Conservation (phyloP, 2,797 vertebrate species). For the Meriones psammophilus region DNA sequence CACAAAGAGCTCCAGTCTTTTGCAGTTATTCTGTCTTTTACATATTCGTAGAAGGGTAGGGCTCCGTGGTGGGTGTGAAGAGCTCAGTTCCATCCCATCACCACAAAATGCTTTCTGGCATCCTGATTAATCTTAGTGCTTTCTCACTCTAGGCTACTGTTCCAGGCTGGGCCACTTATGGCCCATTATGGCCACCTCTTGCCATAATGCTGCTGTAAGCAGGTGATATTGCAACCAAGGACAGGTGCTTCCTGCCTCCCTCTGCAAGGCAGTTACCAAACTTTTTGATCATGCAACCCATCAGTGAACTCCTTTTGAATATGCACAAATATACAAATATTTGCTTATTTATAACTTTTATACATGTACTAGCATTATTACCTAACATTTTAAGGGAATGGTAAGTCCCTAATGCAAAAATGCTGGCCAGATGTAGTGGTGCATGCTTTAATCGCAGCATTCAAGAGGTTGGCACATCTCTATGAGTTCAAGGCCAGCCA, state of each 20-base stretch:
- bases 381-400: background rate
- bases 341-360: constrained; percentile 32
- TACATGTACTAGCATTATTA: background rate
- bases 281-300: background rate
- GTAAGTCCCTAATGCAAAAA: background rate
- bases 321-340: background rate
- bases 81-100: too few species aligned
- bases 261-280: background rate
- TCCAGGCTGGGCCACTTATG: background rate
- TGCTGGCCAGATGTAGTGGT: background rate
- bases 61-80: background rate
- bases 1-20: background rate
- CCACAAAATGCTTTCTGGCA: background rate
- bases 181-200: background rate
- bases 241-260: background rate
- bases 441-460: background rate
- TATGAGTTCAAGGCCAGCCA: background rate
- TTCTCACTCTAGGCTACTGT: background rate
- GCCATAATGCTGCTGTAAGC: background rate
- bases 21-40: background rate
- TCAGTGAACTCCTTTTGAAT: background rate
- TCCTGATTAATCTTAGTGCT: background rate
- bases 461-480: background rate
- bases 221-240: background rate
- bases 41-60: background rate